phyloP scores from a whole-genome alignment of 2,888 invertebrate species.

The Dorcus hopei region DNA sequence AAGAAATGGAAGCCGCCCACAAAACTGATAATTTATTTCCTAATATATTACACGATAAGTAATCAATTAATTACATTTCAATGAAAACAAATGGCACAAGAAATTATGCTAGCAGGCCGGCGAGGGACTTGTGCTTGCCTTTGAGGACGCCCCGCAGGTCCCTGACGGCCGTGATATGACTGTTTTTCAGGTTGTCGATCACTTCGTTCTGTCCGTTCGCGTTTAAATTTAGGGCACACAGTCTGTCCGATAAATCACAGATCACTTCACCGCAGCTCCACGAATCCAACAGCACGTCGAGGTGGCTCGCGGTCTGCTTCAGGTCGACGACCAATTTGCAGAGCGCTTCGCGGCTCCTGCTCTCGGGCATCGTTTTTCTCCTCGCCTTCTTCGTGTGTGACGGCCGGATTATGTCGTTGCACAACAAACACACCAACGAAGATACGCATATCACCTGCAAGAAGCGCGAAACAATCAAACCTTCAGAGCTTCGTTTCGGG shows the following conservation, averaged over 20 bases:
- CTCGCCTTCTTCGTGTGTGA: conserved; percentile 56
- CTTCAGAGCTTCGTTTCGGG: background rate
- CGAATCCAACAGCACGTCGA: conserved; percentile 50
- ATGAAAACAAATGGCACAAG: background rate
- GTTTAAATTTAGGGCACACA: conserved; percentile 47
- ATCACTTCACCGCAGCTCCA: conserved; percentile 47
- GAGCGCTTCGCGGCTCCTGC: conserved; percentile 50
- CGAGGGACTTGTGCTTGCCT: conserved; percentile 55
- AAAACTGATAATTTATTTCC: conserved; percentile 4
- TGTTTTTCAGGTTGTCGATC: conserved; percentile 50
- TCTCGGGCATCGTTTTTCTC: conserved; percentile 51
- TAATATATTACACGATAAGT: conserved; percentile 11
- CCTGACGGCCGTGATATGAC: conserved; percentile 52
- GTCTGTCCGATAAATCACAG: conserved; percentile 45
- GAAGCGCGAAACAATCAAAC: background rate
- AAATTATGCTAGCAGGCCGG: conserved; percentile 9
- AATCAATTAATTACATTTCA: conserved; percentile 3
- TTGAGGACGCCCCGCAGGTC: conserved; percentile 56
- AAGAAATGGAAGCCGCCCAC: too few relatives aligned
- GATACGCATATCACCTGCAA: conserved; percentile 59
- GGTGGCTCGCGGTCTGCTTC: conserved; percentile 41
- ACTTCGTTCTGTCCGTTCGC: conserved; percentile 49
- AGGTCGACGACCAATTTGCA: conserved; percentile 29
- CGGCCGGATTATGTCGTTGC: conserved; percentile 54
- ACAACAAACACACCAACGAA: conserved; percentile 56